Base-by-base conservation (phyloP, 2,113 vertebrate species). In the Phycodurus eques region DNA sequence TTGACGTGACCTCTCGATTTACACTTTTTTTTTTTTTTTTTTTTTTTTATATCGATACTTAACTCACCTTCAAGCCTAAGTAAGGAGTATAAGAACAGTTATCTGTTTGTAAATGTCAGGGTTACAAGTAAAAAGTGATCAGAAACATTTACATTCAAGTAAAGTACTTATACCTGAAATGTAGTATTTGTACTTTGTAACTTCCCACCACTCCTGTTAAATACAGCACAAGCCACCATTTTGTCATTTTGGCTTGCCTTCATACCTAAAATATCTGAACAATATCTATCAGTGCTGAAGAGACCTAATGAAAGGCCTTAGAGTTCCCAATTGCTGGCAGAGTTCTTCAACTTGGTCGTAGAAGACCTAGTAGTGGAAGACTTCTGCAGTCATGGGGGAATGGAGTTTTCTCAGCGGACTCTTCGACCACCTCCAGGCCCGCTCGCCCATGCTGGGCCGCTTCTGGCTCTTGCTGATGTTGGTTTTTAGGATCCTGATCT, bases 401-500 rank as follows among this genome's bases (percentile, higher is more conserved):
- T 97, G 95, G 96, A 87, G 89, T 57, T 95, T 96, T 85, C 91
- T 98, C 33, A 83, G 94, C 14, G 92, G 90, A 0, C 89, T 96
- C 81, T 93, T 98, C 47, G 92, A 94, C 2, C 89, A 84, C 3
- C 93, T 98, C 76, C 94, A 96, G 90, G 89, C 83, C 56, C 94
- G 95, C 76, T 96, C 95, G 12, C 94, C 96, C 27, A 93, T 97
- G 92, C 93, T 96, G 62, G 96, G 96, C 0, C 93, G 96, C 2
- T 93, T 98, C 87, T 97, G 96, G 96, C 94, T 98, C 76, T 85
- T 95, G 63, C 89, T 97, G 82, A 95, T 96, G 95, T 91, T 98
- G 0, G 93, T 98, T 39, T 98, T 97, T 83, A 91, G 96, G 81
- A 96, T 98, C 56, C 88, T 97, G 42, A 94, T 98, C 78, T 85